Base-by-base conservation (phyloP, 2,888 invertebrate genomes). In the Helleia helle region DNA sequence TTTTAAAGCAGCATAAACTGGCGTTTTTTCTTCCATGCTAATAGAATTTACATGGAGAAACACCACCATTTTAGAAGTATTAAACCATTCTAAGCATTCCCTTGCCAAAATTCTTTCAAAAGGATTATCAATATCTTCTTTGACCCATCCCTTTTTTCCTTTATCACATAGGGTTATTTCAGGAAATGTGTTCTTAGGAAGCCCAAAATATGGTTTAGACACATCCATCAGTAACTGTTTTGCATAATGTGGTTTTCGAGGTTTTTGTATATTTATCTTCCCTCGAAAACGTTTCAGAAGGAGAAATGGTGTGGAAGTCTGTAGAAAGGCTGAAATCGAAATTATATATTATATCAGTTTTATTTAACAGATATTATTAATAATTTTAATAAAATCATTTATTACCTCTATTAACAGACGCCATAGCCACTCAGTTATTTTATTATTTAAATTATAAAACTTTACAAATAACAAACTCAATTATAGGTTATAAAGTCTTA, bases 241-340 rank as follows among this genome's bases (percentile, higher is more conserved):
- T 50, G 88, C 87, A 60, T 88, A 93, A 66, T 92, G 92, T 1
- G 92, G 90, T 37, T 87, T 74, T 57, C 86, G 87, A 1, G 94
- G 94, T 49, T 83, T 88, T 65, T 92, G 91, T 28, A 94, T 88
- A 59, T 94, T 94, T 38, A 94, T 91, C 77, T 93, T 92, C 2
- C 91, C 90, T 13, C 91, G 86, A 64, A 87, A 92, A 51, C 94
- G 84, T 61, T 89, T 89, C 4, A 88, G 84, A 54, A 90, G 70
- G 9, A 85, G 46, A n/a, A 87, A 59, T 0, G 86, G 79, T 2
- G 69, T 49, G 38, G 71, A 71, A 9, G 70, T 56, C 47, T 70
- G 68, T 43, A 87, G 62, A 22, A 87, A 57, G n/a, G 51, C 87
- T 87, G 64, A 43, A 73, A 74, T 39, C 40, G 40, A 25, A 41